Base-by-base conservation (phyloP, 1,140 invertebrate genomes). In the Manduca sexta region DNA sequence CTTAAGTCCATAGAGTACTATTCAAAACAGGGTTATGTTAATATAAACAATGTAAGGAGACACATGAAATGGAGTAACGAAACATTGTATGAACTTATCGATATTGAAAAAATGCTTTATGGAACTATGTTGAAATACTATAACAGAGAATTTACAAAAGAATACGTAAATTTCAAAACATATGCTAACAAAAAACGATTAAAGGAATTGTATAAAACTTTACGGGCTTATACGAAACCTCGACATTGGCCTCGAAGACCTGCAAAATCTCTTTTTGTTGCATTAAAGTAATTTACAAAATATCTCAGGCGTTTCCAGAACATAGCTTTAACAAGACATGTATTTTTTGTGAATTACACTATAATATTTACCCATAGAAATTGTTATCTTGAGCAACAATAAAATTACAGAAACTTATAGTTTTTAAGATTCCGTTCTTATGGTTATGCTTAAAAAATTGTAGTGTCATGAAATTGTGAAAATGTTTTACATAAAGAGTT, bases 111-210 rank as follows among this genome's bases (percentile, higher is more conserved):
- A 16, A 47, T 53, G 41, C 45, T 74, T 21, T 26, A n/a, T 1
- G 40, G 57, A 26, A 15, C 34, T 8, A 51, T 74, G 42, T 38
- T 14, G 3, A 17, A 35, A 31, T 80, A 70, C 53, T 72, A 67
- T 41, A 52, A 64, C n/a, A 50, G 43, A 11, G 30, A 49, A 18
- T 60, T 74, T 30, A 42, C 67, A 3, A 26, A 53, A 2, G 76
- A 80, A 52, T 80, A 80, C 43, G 44, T 75, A 11, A 43, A 52
- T 33, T 64, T 60, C 42, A 71, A 67, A 59, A 55, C 51, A n/a
- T 55, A 56, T 42, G 40, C 57, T 13, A 17, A 48, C 7, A 65
- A 71, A 14, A 56, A 49, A 3, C 45, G 35, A n/a, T 21, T 74
- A 6, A 14, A 53, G 5, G 59, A 56, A 45, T 34, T 64, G 1